Percentiles rank a stretch among this genome's conserved stretches.
These are phyloP conservation scores for Drosophila murphyi DNA, from an alignment of 1,140 invertebrate species.

Conservation along the genomic window DNA sequence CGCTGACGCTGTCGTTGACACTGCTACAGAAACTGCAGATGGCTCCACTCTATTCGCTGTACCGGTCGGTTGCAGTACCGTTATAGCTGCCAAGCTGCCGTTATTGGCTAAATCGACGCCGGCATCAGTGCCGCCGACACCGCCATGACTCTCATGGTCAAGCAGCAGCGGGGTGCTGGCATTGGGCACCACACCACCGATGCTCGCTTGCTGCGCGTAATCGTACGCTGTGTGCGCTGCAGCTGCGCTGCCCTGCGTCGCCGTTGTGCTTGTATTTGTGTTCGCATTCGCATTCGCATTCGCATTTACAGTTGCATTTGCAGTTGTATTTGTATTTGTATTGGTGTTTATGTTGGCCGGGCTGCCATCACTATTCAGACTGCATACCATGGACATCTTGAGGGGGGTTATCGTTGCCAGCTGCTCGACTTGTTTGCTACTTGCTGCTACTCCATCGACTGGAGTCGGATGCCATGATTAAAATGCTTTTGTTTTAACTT, in stretches of 20 bases:
- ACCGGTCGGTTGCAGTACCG: slow-evolving; percentile 18
- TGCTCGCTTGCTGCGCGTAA: slow-evolving; percentile 15
- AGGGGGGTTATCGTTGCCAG: not conserved
- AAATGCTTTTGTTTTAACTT: slow-evolving; percentile 8
- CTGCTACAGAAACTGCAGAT: not conserved
- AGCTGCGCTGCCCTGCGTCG: not conserved
- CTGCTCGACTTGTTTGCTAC: too few species aligned
- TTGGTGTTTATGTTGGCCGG: slow-evolving; percentile 23
- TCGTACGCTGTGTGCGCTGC: slow-evolving; percentile 6
- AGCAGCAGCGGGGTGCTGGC: slow-evolving; percentile 67
- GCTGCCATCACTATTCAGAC: slow-evolving; percentile 67
- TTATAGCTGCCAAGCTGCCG: slow-evolving; percentile 8
- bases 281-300: slow-evolving; percentile 19
- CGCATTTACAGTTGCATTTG: slow-evolving; percentile 25
- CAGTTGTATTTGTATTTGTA: slow-evolving; percentile 4
- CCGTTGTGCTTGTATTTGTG: slow-evolving; percentile 20
- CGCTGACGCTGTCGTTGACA: slow-evolving; percentile 4
- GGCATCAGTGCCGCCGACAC: slow-evolving; percentile 12
- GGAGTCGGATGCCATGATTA: slow-evolving; percentile 4
- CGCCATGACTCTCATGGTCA: slow-evolving; percentile 55
- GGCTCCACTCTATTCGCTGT: slow-evolving; percentile 10
- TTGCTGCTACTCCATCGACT: slow-evolving; percentile 2
- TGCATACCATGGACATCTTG: slow-evolving; percentile 73
- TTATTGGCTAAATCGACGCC: slow-evolving; percentile 14
- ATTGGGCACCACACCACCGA: slow-evolving; percentile 50